Evolutionary conservation across 2,113 vertebrate species (phyloP).

Genomic region (Myxocyprinus asiaticus): DNA sequence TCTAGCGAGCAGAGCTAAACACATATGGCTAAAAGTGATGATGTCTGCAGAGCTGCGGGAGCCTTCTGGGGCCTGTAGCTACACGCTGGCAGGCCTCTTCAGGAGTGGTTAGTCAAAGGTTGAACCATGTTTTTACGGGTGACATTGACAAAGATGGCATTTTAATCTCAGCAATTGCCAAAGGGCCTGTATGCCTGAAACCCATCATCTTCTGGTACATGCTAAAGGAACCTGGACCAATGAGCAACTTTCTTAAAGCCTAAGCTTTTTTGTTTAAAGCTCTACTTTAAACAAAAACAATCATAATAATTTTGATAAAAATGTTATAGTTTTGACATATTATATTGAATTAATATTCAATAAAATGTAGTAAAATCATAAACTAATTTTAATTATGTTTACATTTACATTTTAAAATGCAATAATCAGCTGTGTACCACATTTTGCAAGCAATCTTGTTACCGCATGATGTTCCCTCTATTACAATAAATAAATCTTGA

Average conservation of each 20-base stretch:
- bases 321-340: too few species aligned
- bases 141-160: constrained; percentile 74
- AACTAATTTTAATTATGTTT: too few species aligned
- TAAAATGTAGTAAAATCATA: too few species aligned
- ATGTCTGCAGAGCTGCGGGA: constrained; percentile 31
- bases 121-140: constrained; percentile 64
- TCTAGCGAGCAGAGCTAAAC: constrained; percentile 23
- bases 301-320: too few species aligned
- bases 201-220: not conserved
- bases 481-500: too few species aligned
- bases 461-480: too few species aligned
- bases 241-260: constrained; percentile 1
- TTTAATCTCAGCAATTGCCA: constrained; percentile 66
- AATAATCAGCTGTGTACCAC: too few species aligned
- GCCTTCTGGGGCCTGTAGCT: constrained; percentile 15
- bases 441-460: too few species aligned
- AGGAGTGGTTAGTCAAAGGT: constrained; percentile 68
- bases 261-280: too few species aligned
- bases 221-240: constrained; percentile 4
- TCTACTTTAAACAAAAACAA: too few species aligned
- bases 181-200: constrained; percentile 43
- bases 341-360: too few species aligned
- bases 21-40: constrained; percentile 47
- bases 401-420: too few species aligned
- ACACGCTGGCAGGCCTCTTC: constrained; percentile 64